A percentile compares a stretch with the other conserved stretches of the same genome.
Evolutionary conservation across 2,113 vertebrate species (phyloP).

Genomic region (Anguilla rostrata): DNA sequence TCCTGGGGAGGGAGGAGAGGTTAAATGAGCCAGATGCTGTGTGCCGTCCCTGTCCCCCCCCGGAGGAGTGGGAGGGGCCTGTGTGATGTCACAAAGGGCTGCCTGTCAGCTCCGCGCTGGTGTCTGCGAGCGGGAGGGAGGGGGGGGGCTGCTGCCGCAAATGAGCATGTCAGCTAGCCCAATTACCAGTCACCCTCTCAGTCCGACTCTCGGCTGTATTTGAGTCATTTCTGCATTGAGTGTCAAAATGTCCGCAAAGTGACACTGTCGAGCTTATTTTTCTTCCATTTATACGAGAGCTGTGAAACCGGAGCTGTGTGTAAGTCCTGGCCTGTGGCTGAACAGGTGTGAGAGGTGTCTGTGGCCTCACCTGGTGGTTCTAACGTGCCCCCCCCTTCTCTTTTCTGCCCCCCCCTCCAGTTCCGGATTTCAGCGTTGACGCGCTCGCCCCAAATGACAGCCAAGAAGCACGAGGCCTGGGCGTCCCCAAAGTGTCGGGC

Average conservation of each 20-base stretch:
- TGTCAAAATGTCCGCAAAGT: background rate
- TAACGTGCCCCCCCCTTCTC: background rate
- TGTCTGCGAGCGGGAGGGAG: background rate
- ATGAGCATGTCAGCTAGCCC: background rate
- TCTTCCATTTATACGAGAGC: background rate
- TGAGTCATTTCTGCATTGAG: background rate
- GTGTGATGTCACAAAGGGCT: background rate
- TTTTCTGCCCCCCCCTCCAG: constrained; percentile 58
- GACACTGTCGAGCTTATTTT: background rate
- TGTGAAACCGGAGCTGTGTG: background rate
- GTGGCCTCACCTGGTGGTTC: background rate
- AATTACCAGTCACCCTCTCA: background rate
- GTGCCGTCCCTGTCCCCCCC: background rate
- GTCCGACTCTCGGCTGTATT: background rate
- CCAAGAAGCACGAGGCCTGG: constrained; percentile 81
- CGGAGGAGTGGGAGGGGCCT: background rate
- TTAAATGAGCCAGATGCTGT: constrained; percentile 13
- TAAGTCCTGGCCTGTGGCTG: background rate
- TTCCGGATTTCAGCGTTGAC: constrained; percentile 79
- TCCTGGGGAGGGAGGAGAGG: background rate
- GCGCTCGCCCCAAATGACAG: constrained; percentile 79
- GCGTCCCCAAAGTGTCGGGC: constrained; percentile 89
- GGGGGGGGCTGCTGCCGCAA: background rate
- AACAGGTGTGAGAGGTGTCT: background rate
- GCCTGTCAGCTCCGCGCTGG: background rate